Base-by-base conservation (phyloP, 1,140 invertebrate genomes). In the Caerostris darwini region DNA sequence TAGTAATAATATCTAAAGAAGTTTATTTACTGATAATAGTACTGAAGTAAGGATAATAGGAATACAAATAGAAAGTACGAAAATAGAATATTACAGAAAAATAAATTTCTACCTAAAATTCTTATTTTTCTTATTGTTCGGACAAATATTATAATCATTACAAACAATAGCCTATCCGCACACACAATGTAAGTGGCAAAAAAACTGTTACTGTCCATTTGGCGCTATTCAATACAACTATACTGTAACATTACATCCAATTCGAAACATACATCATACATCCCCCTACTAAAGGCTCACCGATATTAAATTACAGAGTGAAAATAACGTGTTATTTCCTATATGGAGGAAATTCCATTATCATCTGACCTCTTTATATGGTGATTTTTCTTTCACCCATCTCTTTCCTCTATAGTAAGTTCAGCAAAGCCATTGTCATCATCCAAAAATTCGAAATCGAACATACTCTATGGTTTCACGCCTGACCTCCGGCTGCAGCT, bases 381-480 rank as follows among this genome's bases (percentile, higher is more conserved):
- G 12, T 53, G 34, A 81, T 53, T 53, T 17, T 64, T 64, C 17
- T 64, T n/a, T 34, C 2, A 53, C n/a, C 7, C 6, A 4, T 7
- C 19, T 8, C 19, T 53, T 81, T 34, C 71, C 5, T 0, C 71
- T 8, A 81, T 10, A 19, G 34, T 50, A 3, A 81, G 71, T 64
- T 0, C 3, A 64, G 71, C 7, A 81, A 53, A 81, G 19, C 50
- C 71, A 81, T 81, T 50, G 71, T 81, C 71, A 81, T 81, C 71
- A 4, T 81, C n/a, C 71, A 10, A 53, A 53, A 81, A 81, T 81
- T 81, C 71, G 34, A 81, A 81, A 81, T 81, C 34, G 71, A 81
- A 81, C 71, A 14, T 81, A 19, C 0, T 3, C 12, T 81, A 69
- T 69, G 19, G 67, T 69, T 69, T 69, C 6, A 69, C 67, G 4